Base-by-base conservation (phyloP, 2,888 invertebrate species). In the Drosophila fungiperda region DNA sequence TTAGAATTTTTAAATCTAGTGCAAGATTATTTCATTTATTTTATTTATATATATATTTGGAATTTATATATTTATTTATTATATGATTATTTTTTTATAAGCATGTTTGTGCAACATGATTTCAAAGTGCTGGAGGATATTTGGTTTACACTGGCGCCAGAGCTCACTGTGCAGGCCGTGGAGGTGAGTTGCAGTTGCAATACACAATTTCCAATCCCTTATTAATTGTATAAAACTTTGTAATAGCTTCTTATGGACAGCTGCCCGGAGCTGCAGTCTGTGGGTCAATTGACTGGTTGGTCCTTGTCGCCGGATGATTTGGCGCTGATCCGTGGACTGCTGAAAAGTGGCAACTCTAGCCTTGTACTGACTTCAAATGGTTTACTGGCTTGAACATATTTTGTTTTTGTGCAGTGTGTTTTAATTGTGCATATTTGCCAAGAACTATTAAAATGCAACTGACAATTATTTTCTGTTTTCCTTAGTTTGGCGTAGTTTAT, bases 241-340 rank as follows among this genome's bases (percentile, higher is more conserved):
- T 77, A 45, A 0, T 40, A 93, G 93, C 91, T 95, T 15, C 92
- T 96, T 52, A 95, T 96, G 94, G 95, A 95, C 62, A 94, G 94
- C 78, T 96, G 96, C 82, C 95, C 95, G 1, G 95, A 95, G 78
- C 93, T 96, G 50, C 94, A 93, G 78, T 95, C 94, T 73, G 93
- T 96, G 15, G 96, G 96, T 0, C 95, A 96, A 90, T 91, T 96
- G 23, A 95, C 94, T 54, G 95, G 95, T 0, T 96, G 96, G 96
- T 94, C 95, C 71, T 93, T 95, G 73, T 95, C 94, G 0, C 95
- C 95, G 0, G 95, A 95, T 82, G 96, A 96, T 78, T 94, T 96
- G 92, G 95, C 96, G 91, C 93, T 95, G 45, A 94, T 96, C 92
- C 94, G 95, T 73, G 95, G 95, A 17, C 94, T 96, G 73, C 94